Evolutionary conservation across 2,888 invertebrate species (phyloP), one percentile per base, ranked within the genome.

Genomic region (Gandaritis pyraliata): DNA sequence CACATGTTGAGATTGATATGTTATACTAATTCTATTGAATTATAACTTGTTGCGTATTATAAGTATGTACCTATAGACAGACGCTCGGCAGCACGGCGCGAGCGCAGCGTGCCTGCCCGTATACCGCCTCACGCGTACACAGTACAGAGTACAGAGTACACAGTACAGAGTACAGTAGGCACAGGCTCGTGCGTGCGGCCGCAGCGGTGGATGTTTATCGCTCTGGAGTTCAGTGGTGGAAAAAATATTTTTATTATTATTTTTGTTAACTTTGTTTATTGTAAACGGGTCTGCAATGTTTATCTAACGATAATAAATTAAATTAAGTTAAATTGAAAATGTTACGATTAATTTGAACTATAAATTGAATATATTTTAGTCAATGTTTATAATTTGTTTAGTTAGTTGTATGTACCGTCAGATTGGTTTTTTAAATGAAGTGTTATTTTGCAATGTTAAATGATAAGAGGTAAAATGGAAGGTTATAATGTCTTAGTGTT

Each of bases 1-100:
- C 91, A 91, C 91, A 89, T 88, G 91, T 91, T 90, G 90, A 90
- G 86, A 89, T 90, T 90, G 90, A 90, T 89, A 90, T 90, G 90
- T 91, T 90, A 90, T 88, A 88, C 89, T 90, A 90, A 91, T 91
- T 92, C 89, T 90, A 91, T 90, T 90, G 88, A 90, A 90, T 90
- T 90, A 85, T 88, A 81, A 87, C 88, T 91, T 90, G 91, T 90
- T 90, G 90, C 88, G 87, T 90, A 88, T 88, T 88, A 85, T 90
- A 90, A 87, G 88, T 87, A 74, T 77, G 77, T 80, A n/a, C n/a
- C n/a, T n/a, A 76, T 73, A 71, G 75, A 70, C 74, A 69, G 74
- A 50, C 57, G 61, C 61, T 56, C 55, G 61, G 57, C 65, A 61
- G 61, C 68, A 66, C 46, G 45, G 68, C 11, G 33, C 48, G 30